Conservation (phyloP, 2,113 vertebrate genomes). For the Odontophorus gujanensis region DNA sequence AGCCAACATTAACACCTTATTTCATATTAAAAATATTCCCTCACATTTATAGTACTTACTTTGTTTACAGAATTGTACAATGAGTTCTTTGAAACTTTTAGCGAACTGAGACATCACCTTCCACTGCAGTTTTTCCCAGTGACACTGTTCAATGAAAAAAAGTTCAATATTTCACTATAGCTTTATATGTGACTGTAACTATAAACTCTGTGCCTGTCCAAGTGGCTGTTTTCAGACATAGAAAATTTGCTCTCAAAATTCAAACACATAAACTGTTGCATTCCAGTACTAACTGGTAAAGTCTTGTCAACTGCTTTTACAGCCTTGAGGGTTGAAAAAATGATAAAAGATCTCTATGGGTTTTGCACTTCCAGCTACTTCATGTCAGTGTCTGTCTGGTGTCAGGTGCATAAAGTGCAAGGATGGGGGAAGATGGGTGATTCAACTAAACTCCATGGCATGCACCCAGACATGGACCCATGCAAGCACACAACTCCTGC, state of each 20-base stretch:
- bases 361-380: neutral
- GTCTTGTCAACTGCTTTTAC: neutral
- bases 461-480: neutral
- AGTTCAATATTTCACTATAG: neutral
- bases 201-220: neutral
- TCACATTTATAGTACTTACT: neutral
- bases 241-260: neutral
- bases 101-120: neutral
- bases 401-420: neutral
- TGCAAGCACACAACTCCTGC: accelerated
- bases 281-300: neutral
- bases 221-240: neutral
- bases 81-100: neutral
- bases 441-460: accelerated
- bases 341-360: neutral
- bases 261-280: neutral
- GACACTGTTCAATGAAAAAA: neutral
- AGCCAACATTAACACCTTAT: neutral
- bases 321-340: neutral
- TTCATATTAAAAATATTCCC: neutral
- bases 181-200: accelerated
- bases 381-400: neutral
- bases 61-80: neutral
- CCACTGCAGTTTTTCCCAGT: neutral
- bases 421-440: accelerated